A percentile compares a stretch with the other conserved stretches of the same genome.
Evolutionary conservation across 2,888 invertebrate species (phyloP).

Genomic region (Cinara cedri): DNA sequence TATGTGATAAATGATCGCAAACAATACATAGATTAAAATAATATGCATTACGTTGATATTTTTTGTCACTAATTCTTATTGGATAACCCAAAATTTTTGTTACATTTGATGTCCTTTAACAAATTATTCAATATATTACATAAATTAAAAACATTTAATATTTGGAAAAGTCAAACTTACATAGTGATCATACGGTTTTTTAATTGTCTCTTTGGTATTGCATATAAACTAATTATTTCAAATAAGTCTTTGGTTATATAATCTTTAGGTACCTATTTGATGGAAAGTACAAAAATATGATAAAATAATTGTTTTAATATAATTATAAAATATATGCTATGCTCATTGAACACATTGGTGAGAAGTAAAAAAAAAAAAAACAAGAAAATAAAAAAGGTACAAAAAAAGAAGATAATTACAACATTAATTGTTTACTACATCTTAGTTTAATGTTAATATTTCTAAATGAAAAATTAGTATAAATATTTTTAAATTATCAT

Average conservation of each 20-base stretch:
- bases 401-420: too few species aligned
- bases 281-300: not conserved
- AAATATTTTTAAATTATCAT: too few species aligned
- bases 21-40: conserved; percentile 95
- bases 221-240: conserved; percentile 91
- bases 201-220: conserved; percentile 92
- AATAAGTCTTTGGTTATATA: conserved; percentile 91
- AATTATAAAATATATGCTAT: too few species aligned
- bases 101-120: conserved; percentile 73
- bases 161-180: conserved; percentile 66
- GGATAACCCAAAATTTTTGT: conserved; percentile 93
- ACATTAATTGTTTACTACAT: too few species aligned
- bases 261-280: conserved; percentile 77
- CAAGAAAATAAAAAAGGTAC: too few species aligned
- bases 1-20: conserved; percentile 85
- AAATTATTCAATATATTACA: not conserved
- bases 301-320: too few species aligned
- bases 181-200: conserved; percentile 89
- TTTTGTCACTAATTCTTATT: conserved; percentile 83
- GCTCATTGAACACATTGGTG: too few species aligned
- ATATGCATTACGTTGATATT: conserved; percentile 91
- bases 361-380: too few species aligned
- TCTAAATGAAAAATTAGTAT: too few species aligned
- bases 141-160: not conserved
- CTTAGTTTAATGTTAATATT: too few species aligned